A percentile compares a stretch with the other conserved stretches of the same genome.
These are phyloP conservation scores for Metopia argyrocephala DNA, from an alignment of 2,888 invertebrate species.

Conservation along the genomic window DNA sequence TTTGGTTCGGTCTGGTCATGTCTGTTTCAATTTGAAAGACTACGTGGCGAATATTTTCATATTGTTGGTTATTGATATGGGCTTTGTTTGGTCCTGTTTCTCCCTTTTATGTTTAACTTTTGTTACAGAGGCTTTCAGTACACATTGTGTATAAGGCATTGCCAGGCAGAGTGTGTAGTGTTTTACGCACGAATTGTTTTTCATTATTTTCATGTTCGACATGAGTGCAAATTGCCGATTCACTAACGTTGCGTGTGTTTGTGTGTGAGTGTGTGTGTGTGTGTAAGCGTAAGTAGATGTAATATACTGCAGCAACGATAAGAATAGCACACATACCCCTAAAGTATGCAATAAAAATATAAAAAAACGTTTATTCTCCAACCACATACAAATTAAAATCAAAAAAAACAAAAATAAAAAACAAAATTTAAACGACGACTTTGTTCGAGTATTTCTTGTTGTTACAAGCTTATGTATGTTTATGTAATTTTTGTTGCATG, in stretches of 20 bases:
- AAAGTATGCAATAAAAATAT: constrained; percentile 42
- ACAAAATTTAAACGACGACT: neutral
- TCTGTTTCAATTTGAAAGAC: neutral
- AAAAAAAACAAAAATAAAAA: neutral
- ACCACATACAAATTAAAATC: constrained; percentile 13
- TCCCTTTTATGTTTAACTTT: too few species aligned
- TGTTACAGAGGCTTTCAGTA: too few species aligned
- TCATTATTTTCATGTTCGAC: constrained; percentile 75
- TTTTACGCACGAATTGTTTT: constrained; percentile 72
- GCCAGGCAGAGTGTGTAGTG: constrained; percentile 27
- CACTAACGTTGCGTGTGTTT: constrained; percentile 24
- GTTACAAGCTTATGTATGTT: too few species aligned
- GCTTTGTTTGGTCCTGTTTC: too few species aligned
- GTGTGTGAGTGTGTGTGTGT: neutral
- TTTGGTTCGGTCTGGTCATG: constrained; percentile 9
- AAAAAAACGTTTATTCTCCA: neutral
- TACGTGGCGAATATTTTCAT: too few species aligned
- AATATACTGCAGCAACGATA: neutral
- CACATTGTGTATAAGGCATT: constrained; percentile 41
- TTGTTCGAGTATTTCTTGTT: neutral
- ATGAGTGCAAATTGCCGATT: constrained; percentile 72
- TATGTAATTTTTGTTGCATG: neutral
- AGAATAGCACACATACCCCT: constrained; percentile 1
- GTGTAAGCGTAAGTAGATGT: neutral
- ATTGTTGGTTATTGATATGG: too few species aligned